These are phyloP conservation scores for Macrotus californicus DNA, from an alignment of 2,113 vertebrate genomes.

Conservation along the genomic window DNA sequence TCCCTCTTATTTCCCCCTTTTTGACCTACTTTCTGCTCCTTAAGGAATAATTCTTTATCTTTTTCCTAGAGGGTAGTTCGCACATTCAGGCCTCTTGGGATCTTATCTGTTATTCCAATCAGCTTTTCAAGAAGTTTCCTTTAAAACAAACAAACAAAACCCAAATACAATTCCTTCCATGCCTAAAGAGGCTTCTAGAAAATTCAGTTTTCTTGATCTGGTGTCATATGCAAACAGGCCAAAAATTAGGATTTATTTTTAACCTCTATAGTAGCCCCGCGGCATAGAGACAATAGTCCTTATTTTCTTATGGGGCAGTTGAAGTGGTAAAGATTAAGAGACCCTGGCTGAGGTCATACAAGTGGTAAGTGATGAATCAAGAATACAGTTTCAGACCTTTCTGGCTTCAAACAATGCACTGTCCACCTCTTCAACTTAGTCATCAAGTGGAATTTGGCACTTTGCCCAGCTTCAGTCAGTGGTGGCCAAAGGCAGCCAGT, in stretches of 20 bases:
- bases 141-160: background rate
- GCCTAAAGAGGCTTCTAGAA: background rate
- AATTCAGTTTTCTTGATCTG: background rate
- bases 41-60: background rate
- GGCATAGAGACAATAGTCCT: background rate
- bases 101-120: background rate
- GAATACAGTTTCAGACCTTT: background rate
- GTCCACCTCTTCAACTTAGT: background rate
- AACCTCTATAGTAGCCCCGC: background rate
- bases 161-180: background rate
- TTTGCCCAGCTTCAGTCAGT: background rate
- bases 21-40: background rate
- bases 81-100: background rate
- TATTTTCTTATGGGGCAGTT: background rate
- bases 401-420: background rate
- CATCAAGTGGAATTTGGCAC: background rate
- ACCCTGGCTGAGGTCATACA: background rate
- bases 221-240: background rate
- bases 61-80: background rate
- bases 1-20: background rate
- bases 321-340: background rate
- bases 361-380: background rate
- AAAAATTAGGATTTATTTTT: background rate
- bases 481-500: background rate
- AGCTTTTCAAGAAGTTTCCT: background rate